phyloP scores from a whole-genome alignment of 2,888 invertebrate species.

The Clostera curtula region DNA sequence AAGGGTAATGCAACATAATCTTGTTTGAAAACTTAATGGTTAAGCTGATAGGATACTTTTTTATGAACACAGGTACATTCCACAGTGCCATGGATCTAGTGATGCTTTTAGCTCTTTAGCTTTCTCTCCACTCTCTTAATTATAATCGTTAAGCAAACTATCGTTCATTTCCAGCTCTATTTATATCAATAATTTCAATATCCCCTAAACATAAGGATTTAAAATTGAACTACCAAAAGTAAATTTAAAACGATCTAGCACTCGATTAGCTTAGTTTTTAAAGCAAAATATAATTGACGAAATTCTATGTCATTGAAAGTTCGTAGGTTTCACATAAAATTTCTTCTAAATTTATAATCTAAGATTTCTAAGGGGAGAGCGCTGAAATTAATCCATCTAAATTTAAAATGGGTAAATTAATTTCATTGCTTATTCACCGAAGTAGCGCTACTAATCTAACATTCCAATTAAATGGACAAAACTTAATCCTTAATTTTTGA shows the following conservation, averaged over 20 bases:
- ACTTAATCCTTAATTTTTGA: slow-evolving; percentile 52
- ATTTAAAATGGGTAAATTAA: slow-evolving; percentile 23
- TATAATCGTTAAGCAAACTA: slow-evolving; percentile 27
- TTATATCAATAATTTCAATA: slow-evolving; percentile 15
- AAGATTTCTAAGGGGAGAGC: slow-evolving; percentile 49
- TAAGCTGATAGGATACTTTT: slow-evolving; percentile 70
- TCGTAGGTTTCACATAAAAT: slow-evolving; percentile 63
- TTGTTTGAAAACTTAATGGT: slow-evolving; percentile 57
- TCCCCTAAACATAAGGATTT: slow-evolving; percentile 11
- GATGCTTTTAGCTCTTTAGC: slow-evolving; percentile 60
- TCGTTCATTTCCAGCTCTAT: slow-evolving; percentile 21
- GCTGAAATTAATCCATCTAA: slow-evolving; percentile 18
- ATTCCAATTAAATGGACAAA: slow-evolving; percentile 58
- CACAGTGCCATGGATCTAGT: slow-evolving; percentile 67
- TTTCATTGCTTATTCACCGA: slow-evolving; percentile 31
- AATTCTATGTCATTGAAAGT: slow-evolving; percentile 49
- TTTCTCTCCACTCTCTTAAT: slow-evolving; percentile 43
- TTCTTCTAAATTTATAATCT: slow-evolving; percentile 66
- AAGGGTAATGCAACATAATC: slow-evolving; percentile 62
- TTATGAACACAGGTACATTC: slow-evolving; percentile 69
- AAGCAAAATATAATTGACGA: slow-evolving; percentile 55
- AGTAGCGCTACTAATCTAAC: slow-evolving; percentile 61
- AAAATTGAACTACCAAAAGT: slow-evolving; percentile 22
- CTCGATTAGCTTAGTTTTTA: slow-evolving; percentile 62
- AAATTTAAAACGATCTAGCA: slow-evolving; percentile 49